Conservation (phyloP, 2,797 vertebrate genomes). For the Spinus pinus region DNA sequence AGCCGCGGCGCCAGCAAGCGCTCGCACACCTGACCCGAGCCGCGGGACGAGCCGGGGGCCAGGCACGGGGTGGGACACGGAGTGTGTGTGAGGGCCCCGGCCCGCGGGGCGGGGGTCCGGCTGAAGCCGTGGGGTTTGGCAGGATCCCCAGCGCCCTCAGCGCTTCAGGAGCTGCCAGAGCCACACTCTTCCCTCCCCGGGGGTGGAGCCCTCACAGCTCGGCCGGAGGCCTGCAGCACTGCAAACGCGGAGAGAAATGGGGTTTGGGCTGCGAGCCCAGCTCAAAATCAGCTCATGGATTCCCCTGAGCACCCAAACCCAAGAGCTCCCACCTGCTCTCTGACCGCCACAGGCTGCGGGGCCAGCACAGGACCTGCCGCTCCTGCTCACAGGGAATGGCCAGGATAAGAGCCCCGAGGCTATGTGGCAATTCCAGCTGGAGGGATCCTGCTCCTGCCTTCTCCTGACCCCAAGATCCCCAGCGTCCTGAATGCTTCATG, state of each 20-base stretch:
- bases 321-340: background rate
- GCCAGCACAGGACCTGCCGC: background rate
- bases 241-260: fast-evolving
- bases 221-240: background rate
- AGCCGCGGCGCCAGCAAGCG: slow-evolving; percentile 41
- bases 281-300: background rate
- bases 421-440: background rate
- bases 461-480: background rate
- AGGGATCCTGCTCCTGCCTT: background rate
- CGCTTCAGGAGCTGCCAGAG: background rate
- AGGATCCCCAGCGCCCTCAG: background rate
- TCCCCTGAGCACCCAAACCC: fast-evolving
- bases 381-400: background rate
- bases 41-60: background rate
- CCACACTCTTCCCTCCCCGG: background rate
- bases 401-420: background rate
- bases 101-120: fast-evolving
- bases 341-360: background rate
- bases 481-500: background rate
- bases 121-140: background rate
- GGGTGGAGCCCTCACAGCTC: background rate
- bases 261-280: background rate
- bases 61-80: background rate
- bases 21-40: slow-evolving; percentile 62
- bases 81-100: background rate